phyloP scores from a whole-genome alignment of 1,140 invertebrate species.

The Neocloeon triangulifer region DNA sequence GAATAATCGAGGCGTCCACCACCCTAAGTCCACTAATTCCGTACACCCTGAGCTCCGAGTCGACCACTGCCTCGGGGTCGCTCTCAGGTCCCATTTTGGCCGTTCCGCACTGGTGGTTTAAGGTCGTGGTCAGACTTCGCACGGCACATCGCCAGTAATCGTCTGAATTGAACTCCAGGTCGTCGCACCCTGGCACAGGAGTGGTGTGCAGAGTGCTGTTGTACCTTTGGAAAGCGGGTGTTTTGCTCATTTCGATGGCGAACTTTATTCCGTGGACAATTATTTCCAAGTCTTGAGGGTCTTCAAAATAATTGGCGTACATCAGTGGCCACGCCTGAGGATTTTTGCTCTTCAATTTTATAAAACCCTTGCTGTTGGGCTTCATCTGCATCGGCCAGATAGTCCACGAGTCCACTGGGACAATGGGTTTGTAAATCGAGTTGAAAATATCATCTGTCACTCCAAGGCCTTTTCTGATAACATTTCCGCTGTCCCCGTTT shows the following conservation, averaged over 20 bases:
- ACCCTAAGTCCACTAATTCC: slow-evolving; percentile 16
- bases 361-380: slow-evolving; percentile 31
- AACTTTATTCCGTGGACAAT: slow-evolving; percentile 22
- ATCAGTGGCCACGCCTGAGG: slow-evolving; percentile 37
- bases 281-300: slow-evolving; percentile 20
- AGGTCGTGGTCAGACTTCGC: slow-evolving; percentile 10
- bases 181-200: slow-evolving; percentile 12
- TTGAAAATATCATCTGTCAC: slow-evolving; percentile 16
- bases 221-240: slow-evolving; percentile 12
- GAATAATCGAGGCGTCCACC: slow-evolving; percentile 19
- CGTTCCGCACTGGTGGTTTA: slow-evolving; percentile 8
- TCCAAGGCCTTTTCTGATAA: slow-evolving; percentile 17
- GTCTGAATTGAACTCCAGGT: slow-evolving; percentile 11
- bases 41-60: slow-evolving; percentile 11
- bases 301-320: slow-evolving; percentile 34
- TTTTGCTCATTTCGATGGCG: slow-evolving; percentile 13
- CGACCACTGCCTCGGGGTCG: slow-evolving; percentile 6
- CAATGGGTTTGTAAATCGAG: slow-evolving; percentile 10
- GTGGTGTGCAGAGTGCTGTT: slow-evolving; percentile 11
- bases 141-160: slow-evolving; percentile 16
- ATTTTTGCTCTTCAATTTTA: slow-evolving; percentile 28
- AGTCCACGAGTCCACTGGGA: slow-evolving; percentile 12
- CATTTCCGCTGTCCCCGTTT: slow-evolving; percentile 19
- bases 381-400: slow-evolving; percentile 14
- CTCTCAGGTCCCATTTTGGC: slow-evolving; percentile 7